Evolutionary conservation across 1,140 invertebrate genomes (phyloP).

Genomic region (Vanessa atalanta): DNA sequence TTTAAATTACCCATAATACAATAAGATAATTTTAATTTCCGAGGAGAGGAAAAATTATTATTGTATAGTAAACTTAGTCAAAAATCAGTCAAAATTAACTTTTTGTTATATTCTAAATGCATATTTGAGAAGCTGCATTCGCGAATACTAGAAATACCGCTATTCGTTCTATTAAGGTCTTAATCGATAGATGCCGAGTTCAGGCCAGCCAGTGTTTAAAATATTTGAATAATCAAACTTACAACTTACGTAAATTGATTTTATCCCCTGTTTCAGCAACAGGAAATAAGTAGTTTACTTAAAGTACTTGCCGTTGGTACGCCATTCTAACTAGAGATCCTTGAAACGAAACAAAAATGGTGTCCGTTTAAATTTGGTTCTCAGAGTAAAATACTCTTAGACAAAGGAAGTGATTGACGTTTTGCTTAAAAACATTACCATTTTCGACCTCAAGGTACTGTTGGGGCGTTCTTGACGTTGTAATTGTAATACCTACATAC

Average conservation of each 20-base stretch:
- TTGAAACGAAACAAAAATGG: not conserved
- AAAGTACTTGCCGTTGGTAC: not conserved
- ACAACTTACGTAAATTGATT: not conserved
- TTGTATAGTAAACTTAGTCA: no score
- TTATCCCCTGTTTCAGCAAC: not conserved
- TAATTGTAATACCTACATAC: not conserved
- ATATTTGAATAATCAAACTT: not conserved
- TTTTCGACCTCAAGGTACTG: constrained; percentile 38
- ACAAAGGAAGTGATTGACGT: constrained; percentile 43
- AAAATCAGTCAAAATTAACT: no score
- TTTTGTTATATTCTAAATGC: no score
- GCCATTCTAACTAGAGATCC: constrained; percentile 9
- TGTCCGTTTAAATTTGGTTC: constrained; percentile 15
- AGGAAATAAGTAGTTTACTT: constrained; percentile 9
- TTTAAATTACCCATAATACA: no score
- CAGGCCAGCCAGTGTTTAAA: no score
- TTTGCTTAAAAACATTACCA: constrained; percentile 39
- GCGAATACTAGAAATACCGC: no score
- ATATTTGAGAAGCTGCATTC: not conserved
- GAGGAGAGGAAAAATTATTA: no score
- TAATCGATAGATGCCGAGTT: no score
- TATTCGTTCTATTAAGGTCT: no score
- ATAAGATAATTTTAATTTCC: no score
- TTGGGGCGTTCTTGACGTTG: constrained; percentile 23
- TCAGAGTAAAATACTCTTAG: constrained; percentile 16